Conservation (phyloP, 2,888 invertebrate genomes). For the Mechanitis mazaeus region DNA sequence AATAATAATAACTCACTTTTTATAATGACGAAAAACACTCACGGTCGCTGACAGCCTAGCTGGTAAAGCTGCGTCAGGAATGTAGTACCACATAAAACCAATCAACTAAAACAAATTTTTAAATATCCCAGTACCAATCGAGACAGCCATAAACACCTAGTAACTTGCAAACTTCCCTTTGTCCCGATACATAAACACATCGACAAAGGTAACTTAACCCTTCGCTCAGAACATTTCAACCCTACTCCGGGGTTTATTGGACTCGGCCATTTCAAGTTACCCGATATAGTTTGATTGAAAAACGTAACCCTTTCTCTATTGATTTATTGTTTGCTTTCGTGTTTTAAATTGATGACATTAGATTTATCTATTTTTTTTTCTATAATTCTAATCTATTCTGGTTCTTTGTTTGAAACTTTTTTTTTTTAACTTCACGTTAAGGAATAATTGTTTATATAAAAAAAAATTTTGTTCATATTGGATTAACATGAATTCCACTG, state of each 20-base stretch:
- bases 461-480: too few relatives aligned
- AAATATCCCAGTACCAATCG: neutral
- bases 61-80: too few relatives aligned
- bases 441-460: too few relatives aligned
- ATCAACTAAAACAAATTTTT: neutral
- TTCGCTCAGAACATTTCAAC: neutral
- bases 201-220: conserved; percentile 1
- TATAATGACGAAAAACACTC: too few relatives aligned
- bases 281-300: neutral
- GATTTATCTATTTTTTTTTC: too few relatives aligned
- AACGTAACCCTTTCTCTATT: neutral
- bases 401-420: too few relatives aligned
- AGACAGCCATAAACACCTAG: neutral
- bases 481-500: too few relatives aligned
- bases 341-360: neutral
- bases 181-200: conserved; percentile 1
- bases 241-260: conserved; percentile 4
- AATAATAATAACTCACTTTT: too few relatives aligned
- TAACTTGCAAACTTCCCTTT: neutral
- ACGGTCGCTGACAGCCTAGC: too few relatives aligned
- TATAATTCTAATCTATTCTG: too few relatives aligned
- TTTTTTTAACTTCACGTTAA: too few relatives aligned
- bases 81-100: neutral
- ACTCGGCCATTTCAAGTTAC: neutral
- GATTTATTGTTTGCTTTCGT: neutral